A percentile compares a stretch with the other conserved stretches of the same genome.
Evolutionary conservation across 1,140 invertebrate genomes (phyloP).

Genomic region (Drosophila sp.): DNA sequence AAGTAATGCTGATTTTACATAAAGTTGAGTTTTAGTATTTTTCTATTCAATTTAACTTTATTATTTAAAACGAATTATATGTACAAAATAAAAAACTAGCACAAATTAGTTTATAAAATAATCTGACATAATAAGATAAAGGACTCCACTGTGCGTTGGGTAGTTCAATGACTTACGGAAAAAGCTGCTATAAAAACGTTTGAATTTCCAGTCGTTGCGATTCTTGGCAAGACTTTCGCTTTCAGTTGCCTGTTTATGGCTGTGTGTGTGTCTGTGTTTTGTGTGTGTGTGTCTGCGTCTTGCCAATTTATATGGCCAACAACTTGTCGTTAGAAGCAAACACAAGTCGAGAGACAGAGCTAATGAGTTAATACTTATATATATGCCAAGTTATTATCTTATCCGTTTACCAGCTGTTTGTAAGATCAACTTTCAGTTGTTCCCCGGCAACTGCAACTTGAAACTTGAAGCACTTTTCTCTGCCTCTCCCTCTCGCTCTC

Average conservation of each 20-base stretch:
- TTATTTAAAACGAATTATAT: too few relatives aligned
- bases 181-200: conserved; percentile 4
- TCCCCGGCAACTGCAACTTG: conserved; percentile 24
- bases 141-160: too few relatives aligned
- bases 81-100: too few relatives aligned
- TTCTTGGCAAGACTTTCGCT: conserved; percentile 35
- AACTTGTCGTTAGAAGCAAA: conserved; percentile 17
- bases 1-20: too few relatives aligned
- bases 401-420: conserved; percentile 32
- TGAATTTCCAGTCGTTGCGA: conserved; percentile 13
- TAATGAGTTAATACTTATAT: conserved; percentile 10
- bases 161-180: conserved; percentile 27
- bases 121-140: too few relatives aligned
- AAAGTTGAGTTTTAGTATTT: too few relatives aligned
- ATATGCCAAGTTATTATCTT: conserved; percentile 22
- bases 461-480: conserved; percentile 13
- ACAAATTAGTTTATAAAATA: too few relatives aligned
- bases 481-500: conserved; percentile 12
- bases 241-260: conserved; percentile 4
- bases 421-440: conserved; percentile 29
- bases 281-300: neutral
- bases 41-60: too few relatives aligned
- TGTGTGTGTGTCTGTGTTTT: neutral
- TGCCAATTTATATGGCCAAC: conserved; percentile 14
- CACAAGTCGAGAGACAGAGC: neutral